Conservation (phyloP, 2,113 vertebrate genomes). For the Hippocampus comes region DNA sequence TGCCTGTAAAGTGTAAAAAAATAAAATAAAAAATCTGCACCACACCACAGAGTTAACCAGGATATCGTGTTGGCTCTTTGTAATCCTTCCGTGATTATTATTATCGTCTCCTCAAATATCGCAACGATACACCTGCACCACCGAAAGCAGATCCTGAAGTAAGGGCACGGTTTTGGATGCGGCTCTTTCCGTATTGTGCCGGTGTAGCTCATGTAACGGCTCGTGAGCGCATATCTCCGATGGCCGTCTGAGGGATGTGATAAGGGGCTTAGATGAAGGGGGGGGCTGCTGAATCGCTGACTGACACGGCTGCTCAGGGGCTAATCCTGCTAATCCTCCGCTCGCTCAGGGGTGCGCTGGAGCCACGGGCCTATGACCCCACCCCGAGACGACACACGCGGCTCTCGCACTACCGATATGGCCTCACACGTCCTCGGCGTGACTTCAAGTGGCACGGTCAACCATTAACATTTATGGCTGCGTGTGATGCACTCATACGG, state of each 20-base stretch:
- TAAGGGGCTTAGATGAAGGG: constrained; percentile 66
- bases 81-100: no score
- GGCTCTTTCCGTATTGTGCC: background rate
- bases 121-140: background rate
- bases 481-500: background rate
- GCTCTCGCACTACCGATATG: background rate
- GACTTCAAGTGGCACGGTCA: background rate
- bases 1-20: no score
- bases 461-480: constrained; percentile 42
- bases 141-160: no score
- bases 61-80: no score
- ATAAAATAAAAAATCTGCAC: no score
- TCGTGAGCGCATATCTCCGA: constrained; percentile 35
- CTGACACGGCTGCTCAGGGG: constrained; percentile 64
- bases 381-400: constrained; percentile 27
- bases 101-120: background rate
- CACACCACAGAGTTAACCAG: no score
- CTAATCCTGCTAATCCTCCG: constrained; percentile 72
- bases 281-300: constrained; percentile 58
- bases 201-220: background rate
- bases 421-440: constrained; percentile 6
- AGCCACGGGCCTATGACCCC: constrained; percentile 57
- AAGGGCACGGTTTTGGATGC: background rate
- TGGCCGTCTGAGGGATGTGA: constrained; percentile 61
- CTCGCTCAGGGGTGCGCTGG: constrained; percentile 59